phyloP scores from a whole-genome alignment of 1,140 invertebrate genomes.

The Solenopsis fugax region DNA sequence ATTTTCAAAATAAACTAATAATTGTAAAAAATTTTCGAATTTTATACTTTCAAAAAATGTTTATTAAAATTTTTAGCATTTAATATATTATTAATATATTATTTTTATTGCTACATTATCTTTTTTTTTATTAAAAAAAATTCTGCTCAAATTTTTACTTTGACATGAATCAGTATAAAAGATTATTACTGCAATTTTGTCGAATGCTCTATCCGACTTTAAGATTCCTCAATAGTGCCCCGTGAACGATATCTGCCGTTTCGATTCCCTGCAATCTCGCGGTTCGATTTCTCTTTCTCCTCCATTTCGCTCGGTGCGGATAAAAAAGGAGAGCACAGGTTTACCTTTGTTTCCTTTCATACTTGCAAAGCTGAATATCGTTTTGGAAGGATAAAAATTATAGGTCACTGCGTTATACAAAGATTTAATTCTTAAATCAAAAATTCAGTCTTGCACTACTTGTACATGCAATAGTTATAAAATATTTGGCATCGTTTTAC shows the following conservation, averaged over 20 bases:
- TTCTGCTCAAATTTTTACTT: background rate
- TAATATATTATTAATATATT: background rate
- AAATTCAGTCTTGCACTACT: background rate
- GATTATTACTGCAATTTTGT: background rate
- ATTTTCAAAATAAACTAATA: background rate
- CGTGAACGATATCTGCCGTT: constrained; percentile 29
- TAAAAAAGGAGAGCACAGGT: background rate
- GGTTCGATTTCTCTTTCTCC: constrained; percentile 47
- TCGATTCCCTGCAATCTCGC: constrained; percentile 42
- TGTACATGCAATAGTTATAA: background rate
- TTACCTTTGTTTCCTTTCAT: background rate
- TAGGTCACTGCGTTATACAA: background rate
- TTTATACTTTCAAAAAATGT: background rate
- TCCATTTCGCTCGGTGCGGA: constrained; percentile 7
- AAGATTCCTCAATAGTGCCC: constrained; percentile 35
- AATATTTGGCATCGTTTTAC: background rate
- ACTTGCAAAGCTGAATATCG: background rate
- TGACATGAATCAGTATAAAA: background rate
- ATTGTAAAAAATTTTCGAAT: background rate
- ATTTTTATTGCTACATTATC: background rate
- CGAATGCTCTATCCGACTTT: constrained; percentile 33
- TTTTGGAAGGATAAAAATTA: constrained; percentile 13
- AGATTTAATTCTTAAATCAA: background rate
- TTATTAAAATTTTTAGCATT: background rate
- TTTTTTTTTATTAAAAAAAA: background rate